phyloP scores from a whole-genome alignment of 1,140 invertebrate genomes.

The Zaprionus vittiger region DNA sequence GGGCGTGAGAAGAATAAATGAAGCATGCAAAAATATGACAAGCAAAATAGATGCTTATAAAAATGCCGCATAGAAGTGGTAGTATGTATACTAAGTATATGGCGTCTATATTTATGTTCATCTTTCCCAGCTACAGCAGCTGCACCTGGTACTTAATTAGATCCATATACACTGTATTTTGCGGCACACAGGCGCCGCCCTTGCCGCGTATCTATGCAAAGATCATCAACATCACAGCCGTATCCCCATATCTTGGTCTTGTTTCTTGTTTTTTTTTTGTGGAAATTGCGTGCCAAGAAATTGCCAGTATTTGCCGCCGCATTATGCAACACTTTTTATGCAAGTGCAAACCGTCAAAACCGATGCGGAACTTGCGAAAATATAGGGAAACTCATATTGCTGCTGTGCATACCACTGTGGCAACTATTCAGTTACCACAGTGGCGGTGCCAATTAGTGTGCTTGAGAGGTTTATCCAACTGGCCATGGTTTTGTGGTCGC shows the following conservation, averaged over 20 bases:
- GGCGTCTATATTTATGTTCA: conserved; percentile 36
- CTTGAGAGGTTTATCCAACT: conserved; percentile 13
- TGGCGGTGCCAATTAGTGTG: conserved; percentile 46
- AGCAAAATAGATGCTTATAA: conserved; percentile 35
- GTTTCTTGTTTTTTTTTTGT: conserved; percentile 38
- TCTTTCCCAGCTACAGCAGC: conserved; percentile 43
- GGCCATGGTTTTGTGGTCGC: conserved; percentile 65
- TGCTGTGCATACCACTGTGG: conserved; percentile 2
- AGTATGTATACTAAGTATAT: conserved; percentile 12
- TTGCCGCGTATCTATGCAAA: conserved; percentile 55
- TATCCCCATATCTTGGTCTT: conserved; percentile 16
- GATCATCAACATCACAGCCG: conserved; percentile 38
- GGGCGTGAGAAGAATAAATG: conserved; percentile 72
- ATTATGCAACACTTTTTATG: conserved; percentile 54
- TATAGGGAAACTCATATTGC: conserved; percentile 8
- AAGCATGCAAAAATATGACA: conserved; percentile 47
- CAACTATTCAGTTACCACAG: background rate
- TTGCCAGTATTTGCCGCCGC: conserved; percentile 13
- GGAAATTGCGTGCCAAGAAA: conserved; percentile 68
- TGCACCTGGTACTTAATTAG: conserved; percentile 61
- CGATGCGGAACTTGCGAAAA: conserved; percentile 53
- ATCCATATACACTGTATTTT: conserved; percentile 52
- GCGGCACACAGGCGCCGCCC: conserved; percentile 35
- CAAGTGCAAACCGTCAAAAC: conserved; percentile 24
- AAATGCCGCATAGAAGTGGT: background rate